phyloP scores from a whole-genome alignment of 2,888 invertebrate species.

The Nesidiocoris tenuis region DNA sequence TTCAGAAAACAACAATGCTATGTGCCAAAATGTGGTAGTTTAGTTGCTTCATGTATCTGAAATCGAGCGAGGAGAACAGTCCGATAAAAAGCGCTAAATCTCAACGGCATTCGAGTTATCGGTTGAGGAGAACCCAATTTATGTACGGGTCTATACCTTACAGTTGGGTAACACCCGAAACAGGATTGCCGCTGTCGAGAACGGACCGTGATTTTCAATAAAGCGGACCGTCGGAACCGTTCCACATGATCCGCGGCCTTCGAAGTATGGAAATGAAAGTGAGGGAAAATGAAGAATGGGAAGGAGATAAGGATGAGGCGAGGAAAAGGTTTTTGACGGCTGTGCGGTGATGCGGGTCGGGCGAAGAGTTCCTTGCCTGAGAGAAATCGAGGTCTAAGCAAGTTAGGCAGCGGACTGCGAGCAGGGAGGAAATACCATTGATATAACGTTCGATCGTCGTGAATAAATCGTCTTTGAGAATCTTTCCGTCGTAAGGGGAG shows the following conservation, averaged over 20 bases:
- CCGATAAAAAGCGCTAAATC: not conserved
- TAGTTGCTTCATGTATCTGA: too few relatives aligned
- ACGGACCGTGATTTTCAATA: slow-evolving; percentile 7
- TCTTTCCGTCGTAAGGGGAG: slow-evolving; percentile 5
- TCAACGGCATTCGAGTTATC: not conserved
- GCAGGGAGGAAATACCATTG: slow-evolving; percentile 7
- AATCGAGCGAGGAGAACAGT: too few relatives aligned
- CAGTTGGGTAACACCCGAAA: not conserved
- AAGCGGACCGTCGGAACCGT: not conserved
- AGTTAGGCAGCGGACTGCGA: slow-evolving; percentile 32
- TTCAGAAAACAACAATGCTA: not conserved
- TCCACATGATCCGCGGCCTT: not conserved
- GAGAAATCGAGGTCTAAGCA: slow-evolving; percentile 26
- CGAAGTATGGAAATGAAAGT: slow-evolving; percentile 21
- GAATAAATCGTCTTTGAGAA: slow-evolving; percentile 39
- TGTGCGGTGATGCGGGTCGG: not conserved
- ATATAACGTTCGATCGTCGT: slow-evolving; percentile 29
- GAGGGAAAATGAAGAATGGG: not conserved
- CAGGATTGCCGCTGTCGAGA: not conserved
- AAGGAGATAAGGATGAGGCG: not conserved
- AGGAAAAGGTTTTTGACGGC: slow-evolving; percentile 8
- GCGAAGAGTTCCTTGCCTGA: not conserved
- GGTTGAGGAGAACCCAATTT: not conserved
- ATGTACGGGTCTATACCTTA: not conserved
- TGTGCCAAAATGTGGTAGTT: too few relatives aligned